Base-by-base conservation (phyloP, 2,797 vertebrate genomes). In the Gymnopithys bicolor region DNA sequence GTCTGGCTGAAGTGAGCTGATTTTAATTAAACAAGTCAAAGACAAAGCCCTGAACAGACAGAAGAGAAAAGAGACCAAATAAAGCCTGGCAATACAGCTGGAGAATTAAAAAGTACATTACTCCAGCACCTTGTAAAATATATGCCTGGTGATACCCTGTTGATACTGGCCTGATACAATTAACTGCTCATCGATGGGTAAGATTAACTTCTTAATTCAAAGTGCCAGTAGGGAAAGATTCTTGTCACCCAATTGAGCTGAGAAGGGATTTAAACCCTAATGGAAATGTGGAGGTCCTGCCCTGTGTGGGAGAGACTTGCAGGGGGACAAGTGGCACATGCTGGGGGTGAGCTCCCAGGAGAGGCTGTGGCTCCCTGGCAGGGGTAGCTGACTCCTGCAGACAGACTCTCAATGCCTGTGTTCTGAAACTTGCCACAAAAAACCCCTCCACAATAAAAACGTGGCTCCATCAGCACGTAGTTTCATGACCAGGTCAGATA, bases 1-100 rank as follows among this genome's bases (percentile, higher is more conserved):
- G 74, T 12, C 85, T 53, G 70, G 74, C 83, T 95, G 80, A 53
- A 94, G 85, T 10, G 59, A 95, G 37, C 59, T 93, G 83, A 91
- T 95, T 97, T 97, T 96, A 95, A 97, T 97, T 97, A 91, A 96
- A 91, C 37, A 63, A 96, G 80, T 73, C 87, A 94, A 86, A 93
- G 95, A 90, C 92, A 92, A 96, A 94, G 86, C 90, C 80, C 49
- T 84, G 75, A 94, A 90, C 48, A 86, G 93, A 89, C 0, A 93
- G 89, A 80, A 89, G 79, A 82, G 62, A 87, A 95, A 67, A 87
- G 45, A 79, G 69, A 78, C 79, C 56, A 91, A 69, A 93, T 87
- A 93, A 91, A 89, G 63, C 52, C 74, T 4, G 6, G 58, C 25
- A 70, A 63, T 84, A 67, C 17, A 7, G n/a, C 70, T 70, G 58